phyloP scores from a whole-genome alignment of 2,113 vertebrate genomes.

The Psammodynastes pulverulentus region DNA sequence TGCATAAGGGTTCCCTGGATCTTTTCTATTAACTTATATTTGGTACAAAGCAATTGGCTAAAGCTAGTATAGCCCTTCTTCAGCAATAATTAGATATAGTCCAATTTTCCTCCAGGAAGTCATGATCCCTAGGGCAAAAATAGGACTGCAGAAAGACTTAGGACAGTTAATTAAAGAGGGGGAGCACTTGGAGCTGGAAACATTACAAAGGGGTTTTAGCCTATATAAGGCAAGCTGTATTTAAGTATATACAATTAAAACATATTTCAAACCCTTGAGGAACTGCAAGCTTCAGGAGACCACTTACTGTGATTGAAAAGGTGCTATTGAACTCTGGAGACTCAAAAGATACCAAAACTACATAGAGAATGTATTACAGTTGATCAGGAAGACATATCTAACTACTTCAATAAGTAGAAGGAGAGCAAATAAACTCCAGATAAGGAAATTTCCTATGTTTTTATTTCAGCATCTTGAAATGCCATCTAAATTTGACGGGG shows the following conservation, averaged over 20 bases:
- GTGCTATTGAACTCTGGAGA: constrained; percentile 37
- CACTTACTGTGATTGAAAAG: constrained; percentile 28
- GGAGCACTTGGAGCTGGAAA: constrained; percentile 29
- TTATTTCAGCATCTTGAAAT: constrained; percentile 2
- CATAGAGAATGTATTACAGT: constrained; percentile 9
- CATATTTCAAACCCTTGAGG: constrained; percentile 42
- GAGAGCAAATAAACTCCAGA: constrained; percentile 2
- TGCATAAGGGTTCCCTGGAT: neutral
- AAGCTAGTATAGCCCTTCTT: neutral
- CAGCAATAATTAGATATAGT: constrained; percentile 49
- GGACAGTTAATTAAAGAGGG: constrained; percentile 59
- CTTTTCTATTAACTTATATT: neutral
- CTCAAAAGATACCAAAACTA: constrained; percentile 16
- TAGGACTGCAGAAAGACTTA: constrained; percentile 52
- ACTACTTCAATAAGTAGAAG: constrained; percentile 25
- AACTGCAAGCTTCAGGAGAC: constrained; percentile 18
- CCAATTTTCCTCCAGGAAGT: constrained; percentile 44
- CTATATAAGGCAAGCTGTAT: constrained; percentile 52
- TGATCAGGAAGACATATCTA: constrained; percentile 20
- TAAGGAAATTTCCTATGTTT: constrained; percentile 13
- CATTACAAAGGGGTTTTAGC: constrained; percentile 54
- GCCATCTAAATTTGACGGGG: neutral
- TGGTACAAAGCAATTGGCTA: constrained; percentile 21
- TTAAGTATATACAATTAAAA: constrained; percentile 67
- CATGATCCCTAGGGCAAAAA: constrained; percentile 30